A percentile compares a stretch with the other conserved stretches of the same genome.
Conservation (phyloP, 2,113 vertebrate species). For the Chamaea fasciata region DNA sequence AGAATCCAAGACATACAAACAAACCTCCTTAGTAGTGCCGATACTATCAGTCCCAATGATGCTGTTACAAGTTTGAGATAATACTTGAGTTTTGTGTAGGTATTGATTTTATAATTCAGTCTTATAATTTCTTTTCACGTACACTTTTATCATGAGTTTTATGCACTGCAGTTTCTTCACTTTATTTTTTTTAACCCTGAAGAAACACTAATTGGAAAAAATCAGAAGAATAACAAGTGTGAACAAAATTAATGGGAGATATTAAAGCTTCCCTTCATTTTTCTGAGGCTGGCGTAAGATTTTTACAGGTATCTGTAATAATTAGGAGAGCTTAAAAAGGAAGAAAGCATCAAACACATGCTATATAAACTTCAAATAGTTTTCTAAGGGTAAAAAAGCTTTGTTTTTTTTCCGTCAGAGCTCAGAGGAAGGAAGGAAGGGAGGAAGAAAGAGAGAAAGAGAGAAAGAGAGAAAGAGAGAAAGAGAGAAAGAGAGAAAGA, state of each 20-base stretch:
- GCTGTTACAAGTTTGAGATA: not conserved
- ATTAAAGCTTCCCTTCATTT: not conserved
- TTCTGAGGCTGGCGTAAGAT: not conserved
- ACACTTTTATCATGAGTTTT: not conserved
- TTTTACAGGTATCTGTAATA: not conserved
- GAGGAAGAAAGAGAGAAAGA: accelerated
- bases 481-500: accelerated
- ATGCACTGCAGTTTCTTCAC: not conserved
- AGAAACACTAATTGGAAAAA: not conserved
- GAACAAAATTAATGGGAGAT: not conserved
- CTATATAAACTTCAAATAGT: not conserved
- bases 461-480: accelerated
- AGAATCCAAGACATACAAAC: not conserved
- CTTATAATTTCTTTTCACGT: not conserved
- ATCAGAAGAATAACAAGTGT: not conserved
- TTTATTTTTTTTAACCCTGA: not conserved
- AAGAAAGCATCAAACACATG: not conserved
- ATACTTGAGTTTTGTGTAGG: not conserved
- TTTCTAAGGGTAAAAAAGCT: not conserved
- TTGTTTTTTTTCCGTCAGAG: not conserved
- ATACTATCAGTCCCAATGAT: not conserved
- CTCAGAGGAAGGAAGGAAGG: not conserved
- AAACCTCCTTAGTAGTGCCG: not conserved
- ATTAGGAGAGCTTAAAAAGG: not conserved
- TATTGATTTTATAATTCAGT: not conserved